These are phyloP conservation scores for Eulemur rubriventer DNA, from an alignment of 2,797 vertebrate genomes.

Conservation along the genomic window DNA sequence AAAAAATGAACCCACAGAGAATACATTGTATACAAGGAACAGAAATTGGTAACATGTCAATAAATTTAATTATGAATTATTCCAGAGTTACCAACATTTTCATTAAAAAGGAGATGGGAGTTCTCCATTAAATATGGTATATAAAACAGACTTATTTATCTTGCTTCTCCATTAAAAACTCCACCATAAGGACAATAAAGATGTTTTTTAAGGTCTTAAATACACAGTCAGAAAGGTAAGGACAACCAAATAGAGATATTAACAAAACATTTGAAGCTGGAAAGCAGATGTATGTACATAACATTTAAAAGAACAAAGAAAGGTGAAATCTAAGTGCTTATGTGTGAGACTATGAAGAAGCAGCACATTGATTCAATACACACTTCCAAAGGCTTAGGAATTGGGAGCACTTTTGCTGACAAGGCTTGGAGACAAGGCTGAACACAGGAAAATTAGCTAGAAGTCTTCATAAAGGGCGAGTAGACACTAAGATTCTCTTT, in stretches of 20 bases:
- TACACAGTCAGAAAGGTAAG: not conserved
- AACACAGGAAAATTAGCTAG: not conserved
- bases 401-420: too few relatives aligned
- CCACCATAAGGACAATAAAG: not conserved
- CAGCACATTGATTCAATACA: not conserved
- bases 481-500: not conserved
- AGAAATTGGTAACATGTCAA: not conserved
- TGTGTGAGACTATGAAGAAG: not conserved
- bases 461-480: not conserved
- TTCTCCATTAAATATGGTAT: not conserved
- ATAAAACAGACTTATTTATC: not conserved
- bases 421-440: not conserved
- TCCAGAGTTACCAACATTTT: not conserved
- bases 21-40: not conserved
- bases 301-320: not conserved
- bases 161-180: not conserved
- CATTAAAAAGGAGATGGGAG: not conserved
- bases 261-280: not conserved
- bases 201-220: not conserved
- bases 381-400: not conserved
- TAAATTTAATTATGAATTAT: not conserved
- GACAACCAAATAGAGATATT: not conserved
- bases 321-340: not conserved
- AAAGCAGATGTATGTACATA: not conserved
- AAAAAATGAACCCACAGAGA: not conserved